phyloP scores from a whole-genome alignment of 2,113 vertebrate species.

The Chaetorhynchus papuensis region DNA sequence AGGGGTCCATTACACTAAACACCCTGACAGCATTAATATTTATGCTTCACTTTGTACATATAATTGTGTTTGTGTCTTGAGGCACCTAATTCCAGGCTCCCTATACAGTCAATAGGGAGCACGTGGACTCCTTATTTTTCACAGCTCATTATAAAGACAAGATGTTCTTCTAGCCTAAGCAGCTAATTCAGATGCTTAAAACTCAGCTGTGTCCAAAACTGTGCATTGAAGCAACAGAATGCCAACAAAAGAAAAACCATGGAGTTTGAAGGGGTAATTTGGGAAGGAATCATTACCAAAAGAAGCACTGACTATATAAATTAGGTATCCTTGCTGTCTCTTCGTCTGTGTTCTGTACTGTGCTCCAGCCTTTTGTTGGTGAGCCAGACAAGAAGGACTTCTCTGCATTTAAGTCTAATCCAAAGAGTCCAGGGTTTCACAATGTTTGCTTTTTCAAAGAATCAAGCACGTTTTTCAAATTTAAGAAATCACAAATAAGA shows the following conservation, averaged over 20 bases:
- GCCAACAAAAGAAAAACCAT: background rate
- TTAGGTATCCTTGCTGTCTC: background rate
- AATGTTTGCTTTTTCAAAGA: background rate
- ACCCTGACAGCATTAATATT: background rate
- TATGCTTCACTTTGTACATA: background rate
- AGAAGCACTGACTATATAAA: background rate
- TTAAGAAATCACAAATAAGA: constrained; percentile 1
- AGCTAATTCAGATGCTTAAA: background rate
- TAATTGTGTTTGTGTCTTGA: background rate
- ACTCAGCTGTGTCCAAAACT: background rate
- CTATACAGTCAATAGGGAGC: background rate
- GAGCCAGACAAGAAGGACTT: background rate
- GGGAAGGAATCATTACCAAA: background rate
- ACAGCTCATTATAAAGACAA: background rate
- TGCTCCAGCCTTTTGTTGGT: background rate
- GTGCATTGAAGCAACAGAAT: background rate
- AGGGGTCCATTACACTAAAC: background rate
- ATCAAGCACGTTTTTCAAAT: background rate
- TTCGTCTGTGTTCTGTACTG: background rate
- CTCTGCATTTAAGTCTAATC: background rate
- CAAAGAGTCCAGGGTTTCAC: background rate
- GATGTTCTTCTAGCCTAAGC: background rate
- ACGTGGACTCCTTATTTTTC: background rate
- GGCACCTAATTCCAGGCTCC: background rate
- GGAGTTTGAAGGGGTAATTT: background rate